Conservation (phyloP, 2,113 vertebrate genomes). For the Etheostoma cragini region DNA sequence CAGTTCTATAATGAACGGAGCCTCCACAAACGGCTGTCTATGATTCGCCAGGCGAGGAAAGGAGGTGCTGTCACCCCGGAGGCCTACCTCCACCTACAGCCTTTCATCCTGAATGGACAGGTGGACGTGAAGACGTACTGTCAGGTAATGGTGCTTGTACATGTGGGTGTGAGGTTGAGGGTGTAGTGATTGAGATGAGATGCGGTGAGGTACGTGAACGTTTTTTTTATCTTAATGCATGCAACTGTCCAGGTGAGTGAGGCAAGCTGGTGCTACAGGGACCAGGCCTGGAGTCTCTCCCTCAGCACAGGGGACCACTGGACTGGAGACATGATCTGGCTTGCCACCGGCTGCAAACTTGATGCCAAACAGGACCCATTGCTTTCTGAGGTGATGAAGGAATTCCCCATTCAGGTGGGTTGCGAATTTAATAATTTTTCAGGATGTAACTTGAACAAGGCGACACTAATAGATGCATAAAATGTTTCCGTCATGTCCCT, state of each 20-base stretch:
- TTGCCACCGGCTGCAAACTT: slow-evolving; percentile 85
- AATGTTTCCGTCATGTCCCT: background rate
- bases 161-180: background rate
- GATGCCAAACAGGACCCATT: slow-evolving; percentile 81
- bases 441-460: background rate
- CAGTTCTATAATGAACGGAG: slow-evolving; percentile 85
- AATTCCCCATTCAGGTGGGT: slow-evolving; percentile 82
- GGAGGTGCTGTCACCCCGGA: slow-evolving; percentile 85
- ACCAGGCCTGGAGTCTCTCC: slow-evolving; percentile 76
- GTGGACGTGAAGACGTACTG: slow-evolving; percentile 81
- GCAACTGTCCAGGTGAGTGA: slow-evolving; percentile 74
- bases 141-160: slow-evolving; percentile 68
- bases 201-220: background rate
- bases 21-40: slow-evolving; percentile 80
- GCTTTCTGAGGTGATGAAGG: slow-evolving; percentile 77
- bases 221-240: background rate
- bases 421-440: background rate
- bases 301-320: slow-evolving; percentile 74
- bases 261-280: slow-evolving; percentile 82
- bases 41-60: slow-evolving; percentile 85
- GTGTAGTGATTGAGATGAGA: background rate
- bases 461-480: background rate
- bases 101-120: slow-evolving; percentile 75
- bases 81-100: slow-evolving; percentile 82
- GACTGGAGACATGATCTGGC: slow-evolving; percentile 84